Conservation (phyloP, 1,140 invertebrate genomes). For the Drosophila punjabiensis region DNA sequence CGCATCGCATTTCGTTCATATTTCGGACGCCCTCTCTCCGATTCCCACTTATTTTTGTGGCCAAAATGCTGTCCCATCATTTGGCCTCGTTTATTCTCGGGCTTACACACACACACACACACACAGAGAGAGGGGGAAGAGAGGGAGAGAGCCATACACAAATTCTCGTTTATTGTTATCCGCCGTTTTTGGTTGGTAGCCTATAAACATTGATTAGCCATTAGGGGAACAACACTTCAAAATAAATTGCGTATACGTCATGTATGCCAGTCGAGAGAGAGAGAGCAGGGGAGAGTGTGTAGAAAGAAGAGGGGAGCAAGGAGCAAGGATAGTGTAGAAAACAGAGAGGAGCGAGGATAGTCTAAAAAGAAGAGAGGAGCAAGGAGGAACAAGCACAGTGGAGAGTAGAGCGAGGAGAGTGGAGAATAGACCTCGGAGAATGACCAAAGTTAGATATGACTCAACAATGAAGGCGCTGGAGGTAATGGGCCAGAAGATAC, state of each 20-base stretch:
- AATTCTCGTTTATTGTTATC: constrained; percentile 30
- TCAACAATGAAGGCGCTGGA: constrained; percentile 36
- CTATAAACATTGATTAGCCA: constrained; percentile 78
- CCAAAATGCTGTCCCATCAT: constrained; percentile 25
- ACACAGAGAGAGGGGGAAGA: not conserved
- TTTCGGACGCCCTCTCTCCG: constrained; percentile 19
- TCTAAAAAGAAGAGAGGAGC: not conserved
- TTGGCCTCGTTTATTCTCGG: constrained; percentile 9
- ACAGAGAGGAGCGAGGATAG: not conserved
- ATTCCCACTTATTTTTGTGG: not conserved
- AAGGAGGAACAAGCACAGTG: not conserved
- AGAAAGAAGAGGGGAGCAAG: not conserved
- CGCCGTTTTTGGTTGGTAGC: constrained; percentile 3
- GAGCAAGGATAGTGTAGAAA: not conserved
- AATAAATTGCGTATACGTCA: constrained; percentile 72
- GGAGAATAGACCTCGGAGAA: not conserved
- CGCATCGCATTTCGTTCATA: constrained; percentile 54
- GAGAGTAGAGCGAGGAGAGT: not conserved
- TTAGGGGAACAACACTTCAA: constrained; percentile 55
- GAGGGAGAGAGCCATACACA: not conserved
- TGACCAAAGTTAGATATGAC: constrained; percentile 50
- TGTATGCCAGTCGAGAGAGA: constrained; percentile 33
- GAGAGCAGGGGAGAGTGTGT: not conserved
- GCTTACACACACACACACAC: not conserved
- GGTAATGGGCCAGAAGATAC: not conserved